Conservation (phyloP, 2,888 invertebrate species). For the Pollenia amentaria region DNA sequence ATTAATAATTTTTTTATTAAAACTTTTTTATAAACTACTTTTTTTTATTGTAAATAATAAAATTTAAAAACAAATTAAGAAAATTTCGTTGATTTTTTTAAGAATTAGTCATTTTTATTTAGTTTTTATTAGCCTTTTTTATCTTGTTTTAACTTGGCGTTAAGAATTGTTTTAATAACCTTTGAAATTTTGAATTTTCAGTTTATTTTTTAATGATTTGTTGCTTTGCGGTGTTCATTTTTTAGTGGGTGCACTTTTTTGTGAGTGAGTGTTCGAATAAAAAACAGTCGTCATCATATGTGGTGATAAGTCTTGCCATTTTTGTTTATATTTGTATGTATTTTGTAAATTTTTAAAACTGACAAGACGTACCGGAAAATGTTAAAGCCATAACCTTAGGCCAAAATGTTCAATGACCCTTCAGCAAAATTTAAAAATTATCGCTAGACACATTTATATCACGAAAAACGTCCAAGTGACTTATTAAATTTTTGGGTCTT, state of each 20-base stretch:
- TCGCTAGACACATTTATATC: too few species aligned
- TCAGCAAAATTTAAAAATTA: too few species aligned
- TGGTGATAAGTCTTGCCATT: too few species aligned
- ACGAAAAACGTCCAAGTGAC: too few species aligned
- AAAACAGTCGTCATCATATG: too few species aligned
- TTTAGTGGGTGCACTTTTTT: conserved; percentile 56
- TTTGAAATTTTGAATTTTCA: conserved; percentile 37
- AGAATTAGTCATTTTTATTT: conserved; percentile 51
- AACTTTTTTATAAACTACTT: neutral
- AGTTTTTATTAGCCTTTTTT: neutral
- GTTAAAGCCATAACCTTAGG: too few species aligned
- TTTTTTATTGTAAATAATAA: neutral
- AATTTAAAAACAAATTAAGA: neutral
- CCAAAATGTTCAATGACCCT: too few species aligned
- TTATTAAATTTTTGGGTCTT: too few species aligned
- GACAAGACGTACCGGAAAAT: too few species aligned
- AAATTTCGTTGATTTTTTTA: conserved; percentile 18
- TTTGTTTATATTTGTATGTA: too few species aligned
- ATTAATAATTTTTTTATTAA: conserved; percentile 72
- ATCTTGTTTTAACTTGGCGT: conserved; percentile 19
- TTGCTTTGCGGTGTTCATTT: neutral
- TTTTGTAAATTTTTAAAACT: too few species aligned
- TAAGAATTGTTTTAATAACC: conserved; percentile 34
- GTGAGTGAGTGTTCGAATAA: conserved; percentile 4
- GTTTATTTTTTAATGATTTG: neutral